Percentiles rank a stretch among this genome's conserved stretches.
These are phyloP conservation scores for Panurus biarmicus DNA, from an alignment of 2,113 vertebrate genomes.

Conservation along the genomic window DNA sequence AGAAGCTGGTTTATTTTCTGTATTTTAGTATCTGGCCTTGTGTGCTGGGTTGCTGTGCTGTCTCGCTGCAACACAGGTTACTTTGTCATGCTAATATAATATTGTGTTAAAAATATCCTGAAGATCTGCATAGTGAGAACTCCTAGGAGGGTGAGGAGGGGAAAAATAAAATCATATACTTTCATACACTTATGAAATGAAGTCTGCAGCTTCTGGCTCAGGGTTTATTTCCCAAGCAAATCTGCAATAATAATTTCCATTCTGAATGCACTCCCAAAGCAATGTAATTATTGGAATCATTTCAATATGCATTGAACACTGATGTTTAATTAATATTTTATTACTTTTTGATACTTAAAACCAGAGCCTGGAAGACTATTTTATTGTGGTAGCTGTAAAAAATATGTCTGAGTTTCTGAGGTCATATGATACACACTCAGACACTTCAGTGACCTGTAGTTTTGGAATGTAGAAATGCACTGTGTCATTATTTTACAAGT, in stretches of 20 bases:
- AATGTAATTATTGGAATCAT: neutral
- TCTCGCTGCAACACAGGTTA: neutral
- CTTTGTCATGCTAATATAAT: neutral
- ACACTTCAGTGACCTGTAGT: neutral
- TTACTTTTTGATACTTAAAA: conserved; percentile 7
- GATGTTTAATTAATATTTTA: conserved; percentile 18
- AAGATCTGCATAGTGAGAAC: neutral
- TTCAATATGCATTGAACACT: neutral
- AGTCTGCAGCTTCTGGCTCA: conserved; percentile 20
- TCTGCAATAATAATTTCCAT: conserved; percentile 28
- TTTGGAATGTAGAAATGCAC: conserved; percentile 7
- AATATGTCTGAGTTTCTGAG: neutral
- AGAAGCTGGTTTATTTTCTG: neutral
- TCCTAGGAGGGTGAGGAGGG: neutral
- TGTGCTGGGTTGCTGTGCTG: neutral
- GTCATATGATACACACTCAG: neutral
- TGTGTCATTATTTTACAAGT: neutral
- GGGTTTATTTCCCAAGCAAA: conserved; percentile 1
- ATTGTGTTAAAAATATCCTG: neutral
- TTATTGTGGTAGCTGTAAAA: neutral
- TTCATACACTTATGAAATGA: neutral
- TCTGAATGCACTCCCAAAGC: neutral
- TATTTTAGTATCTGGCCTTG: neutral
- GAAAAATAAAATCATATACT: neutral
- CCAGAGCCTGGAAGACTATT: neutral